phyloP scores from a whole-genome alignment of 2,113 vertebrate species.

The Chloropsis hardwickii region DNA sequence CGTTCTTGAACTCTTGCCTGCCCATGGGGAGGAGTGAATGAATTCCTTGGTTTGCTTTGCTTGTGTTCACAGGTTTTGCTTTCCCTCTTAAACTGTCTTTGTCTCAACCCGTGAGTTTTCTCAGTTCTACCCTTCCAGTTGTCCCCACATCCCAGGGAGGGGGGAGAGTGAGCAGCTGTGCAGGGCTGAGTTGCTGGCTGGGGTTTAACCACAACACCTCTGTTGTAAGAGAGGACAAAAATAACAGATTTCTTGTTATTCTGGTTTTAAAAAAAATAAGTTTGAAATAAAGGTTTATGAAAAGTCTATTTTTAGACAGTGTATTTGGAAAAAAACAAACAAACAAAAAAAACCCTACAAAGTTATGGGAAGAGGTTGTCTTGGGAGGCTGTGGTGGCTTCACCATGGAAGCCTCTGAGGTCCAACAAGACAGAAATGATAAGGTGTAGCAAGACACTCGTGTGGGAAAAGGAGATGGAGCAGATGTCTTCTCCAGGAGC shows the following conservation, averaged over 20 bases:
- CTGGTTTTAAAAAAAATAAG: neutral
- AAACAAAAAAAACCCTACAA: fast-evolving
- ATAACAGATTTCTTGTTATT: neutral
- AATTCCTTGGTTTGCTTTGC: neutral
- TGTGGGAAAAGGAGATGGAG: neutral
- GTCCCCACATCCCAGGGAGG: neutral
- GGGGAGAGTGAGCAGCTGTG: fast-evolving
- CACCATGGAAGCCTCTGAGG: neutral
- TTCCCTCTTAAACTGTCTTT: neutral
- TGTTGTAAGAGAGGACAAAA: neutral
- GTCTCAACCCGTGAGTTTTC: neutral
- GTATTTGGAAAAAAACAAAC: neutral
- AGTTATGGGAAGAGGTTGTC: neutral
- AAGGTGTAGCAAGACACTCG: neutral
- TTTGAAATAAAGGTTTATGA: neutral
- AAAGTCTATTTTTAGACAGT: neutral
- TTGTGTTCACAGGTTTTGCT: neutral
- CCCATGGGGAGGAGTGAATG: neutral
- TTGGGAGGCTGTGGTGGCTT: neutral
- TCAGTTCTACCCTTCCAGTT: neutral
- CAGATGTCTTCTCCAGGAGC: conserved; percentile 23
- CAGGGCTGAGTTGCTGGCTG: neutral
- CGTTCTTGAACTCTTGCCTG: fast-evolving
- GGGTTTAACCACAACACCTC: neutral
- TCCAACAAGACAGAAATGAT: neutral